These are phyloP conservation scores for Ascaphus truei DNA, from an alignment of 2,113 vertebrate genomes.

Conservation along the genomic window DNA sequence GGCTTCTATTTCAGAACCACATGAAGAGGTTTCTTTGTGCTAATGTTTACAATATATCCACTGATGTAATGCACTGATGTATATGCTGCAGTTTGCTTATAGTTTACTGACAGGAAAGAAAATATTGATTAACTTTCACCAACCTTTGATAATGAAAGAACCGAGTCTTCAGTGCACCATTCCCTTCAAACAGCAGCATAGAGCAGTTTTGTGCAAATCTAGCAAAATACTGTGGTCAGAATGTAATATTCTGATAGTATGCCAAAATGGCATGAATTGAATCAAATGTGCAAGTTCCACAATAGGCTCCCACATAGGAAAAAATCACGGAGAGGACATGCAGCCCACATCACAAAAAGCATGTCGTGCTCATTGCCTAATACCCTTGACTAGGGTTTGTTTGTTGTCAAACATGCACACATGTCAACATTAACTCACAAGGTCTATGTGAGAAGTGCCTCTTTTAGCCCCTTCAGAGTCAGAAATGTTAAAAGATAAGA, in stretches of 20 bases:
- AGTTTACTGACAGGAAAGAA: constrained; percentile 15
- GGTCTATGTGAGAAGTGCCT: not conserved
- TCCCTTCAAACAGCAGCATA: constrained; percentile 47
- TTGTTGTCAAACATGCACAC: constrained; percentile 19
- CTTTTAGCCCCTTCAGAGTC: not conserved
- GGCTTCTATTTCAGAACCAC: not conserved
- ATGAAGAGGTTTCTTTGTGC: not conserved
- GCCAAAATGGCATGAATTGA: constrained; percentile 57
- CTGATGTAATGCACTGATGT: not conserved
- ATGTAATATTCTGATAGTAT: constrained; percentile 50
- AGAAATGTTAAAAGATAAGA: not conserved
- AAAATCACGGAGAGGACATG: constrained; percentile 58
- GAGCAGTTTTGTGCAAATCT: constrained; percentile 48
- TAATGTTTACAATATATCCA: not conserved
- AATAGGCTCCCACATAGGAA: constrained; percentile 59
- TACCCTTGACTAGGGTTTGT: not conserved
- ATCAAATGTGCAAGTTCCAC: constrained; percentile 71
- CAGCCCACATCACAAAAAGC: constrained; percentile 57
- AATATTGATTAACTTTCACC: constrained; percentile 38
- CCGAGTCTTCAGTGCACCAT: constrained; percentile 47
- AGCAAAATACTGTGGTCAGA: constrained; percentile 46
- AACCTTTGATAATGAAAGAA: constrained; percentile 45
- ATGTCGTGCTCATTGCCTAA: constrained; percentile 10
- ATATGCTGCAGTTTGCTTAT: constrained; percentile 4
- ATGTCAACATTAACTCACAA: constrained; percentile 6